phyloP scores from a whole-genome alignment of 1,140 invertebrate species.

The Drosophila lacertosa region DNA sequence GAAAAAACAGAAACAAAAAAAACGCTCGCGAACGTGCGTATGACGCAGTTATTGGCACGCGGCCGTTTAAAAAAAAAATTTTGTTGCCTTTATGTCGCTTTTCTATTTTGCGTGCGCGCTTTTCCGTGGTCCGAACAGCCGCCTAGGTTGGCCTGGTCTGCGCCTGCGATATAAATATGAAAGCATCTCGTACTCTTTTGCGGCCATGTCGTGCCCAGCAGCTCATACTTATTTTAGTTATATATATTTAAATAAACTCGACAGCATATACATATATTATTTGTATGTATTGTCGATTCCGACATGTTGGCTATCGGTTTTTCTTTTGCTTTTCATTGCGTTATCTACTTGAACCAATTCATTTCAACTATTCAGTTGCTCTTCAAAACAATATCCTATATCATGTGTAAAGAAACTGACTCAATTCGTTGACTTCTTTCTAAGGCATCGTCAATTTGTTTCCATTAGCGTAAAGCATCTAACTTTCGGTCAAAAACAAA shows the following conservation, averaged over 20 bases:
- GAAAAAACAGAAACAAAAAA: no score
- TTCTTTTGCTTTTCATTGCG: no score
- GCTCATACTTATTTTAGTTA: slow-evolving; percentile 33
- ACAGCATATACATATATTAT: background rate
- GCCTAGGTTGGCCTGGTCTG: slow-evolving; percentile 1
- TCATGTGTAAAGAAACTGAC: no score
- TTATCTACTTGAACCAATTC: no score
- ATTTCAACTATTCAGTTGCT: background rate
- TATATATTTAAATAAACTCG: slow-evolving; percentile 11
- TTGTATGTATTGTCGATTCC: background rate
- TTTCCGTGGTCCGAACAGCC: background rate
- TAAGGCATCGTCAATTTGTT: background rate
- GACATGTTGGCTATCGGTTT: background rate
- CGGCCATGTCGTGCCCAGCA: background rate
- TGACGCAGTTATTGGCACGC: slow-evolving; percentile 60
- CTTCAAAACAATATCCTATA: background rate
- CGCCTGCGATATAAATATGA: slow-evolving; percentile 27
- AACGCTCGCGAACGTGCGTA: slow-evolving; percentile 45
- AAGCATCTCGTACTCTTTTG: slow-evolving; percentile 8
- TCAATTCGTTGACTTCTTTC: background rate
- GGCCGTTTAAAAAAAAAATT: no score
- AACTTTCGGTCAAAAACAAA: no score
- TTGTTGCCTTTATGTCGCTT: slow-evolving; percentile 15
- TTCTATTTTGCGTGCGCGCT: background rate
- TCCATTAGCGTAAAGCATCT: background rate